A percentile compares a stretch with the other conserved stretches of the same genome.
These are phyloP conservation scores for Acleris holmiana DNA, from an alignment of 2,888 invertebrate species.

Conservation along the genomic window DNA sequence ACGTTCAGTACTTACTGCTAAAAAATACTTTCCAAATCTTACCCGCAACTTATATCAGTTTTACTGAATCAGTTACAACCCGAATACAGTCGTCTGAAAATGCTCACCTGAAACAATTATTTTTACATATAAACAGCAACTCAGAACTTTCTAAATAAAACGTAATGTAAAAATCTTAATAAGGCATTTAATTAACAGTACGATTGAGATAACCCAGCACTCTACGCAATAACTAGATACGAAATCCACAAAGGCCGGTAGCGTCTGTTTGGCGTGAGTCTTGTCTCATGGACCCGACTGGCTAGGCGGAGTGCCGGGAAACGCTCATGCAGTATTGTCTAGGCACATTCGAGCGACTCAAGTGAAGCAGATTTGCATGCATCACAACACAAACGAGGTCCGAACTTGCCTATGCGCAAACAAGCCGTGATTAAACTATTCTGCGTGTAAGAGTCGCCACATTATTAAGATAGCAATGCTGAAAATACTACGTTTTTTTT, in stretches of 20 bases:
- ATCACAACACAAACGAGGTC: conserved; percentile 48
- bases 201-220: background rate
- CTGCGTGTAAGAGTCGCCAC: background rate
- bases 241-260: conserved; percentile 12
- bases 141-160: too few relatives aligned
- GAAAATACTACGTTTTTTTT: background rate
- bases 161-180: background rate
- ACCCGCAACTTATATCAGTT: background rate
- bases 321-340: conserved; percentile 50
- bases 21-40: too few relatives aligned
- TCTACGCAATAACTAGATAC: background rate
- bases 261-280: conserved; percentile 9
- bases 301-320: conserved; percentile 47
- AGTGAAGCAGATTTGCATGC: conserved; percentile 54
- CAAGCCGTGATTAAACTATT: conserved; percentile 25
- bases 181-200: background rate
- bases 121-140: background rate
- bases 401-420: conserved; percentile 34
- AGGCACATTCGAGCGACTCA: conserved; percentile 50
- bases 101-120: conserved; percentile 25
- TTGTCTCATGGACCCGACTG: conserved; percentile 39
- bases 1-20: too few relatives aligned
- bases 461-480: background rate
- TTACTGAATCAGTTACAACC: background rate
- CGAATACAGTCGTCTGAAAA: background rate